Evolutionary conservation across 2,888 invertebrate genomes (phyloP), one percentile per base, ranked within the genome.

Genomic region (Lordiphosa andalusiaca): DNA sequence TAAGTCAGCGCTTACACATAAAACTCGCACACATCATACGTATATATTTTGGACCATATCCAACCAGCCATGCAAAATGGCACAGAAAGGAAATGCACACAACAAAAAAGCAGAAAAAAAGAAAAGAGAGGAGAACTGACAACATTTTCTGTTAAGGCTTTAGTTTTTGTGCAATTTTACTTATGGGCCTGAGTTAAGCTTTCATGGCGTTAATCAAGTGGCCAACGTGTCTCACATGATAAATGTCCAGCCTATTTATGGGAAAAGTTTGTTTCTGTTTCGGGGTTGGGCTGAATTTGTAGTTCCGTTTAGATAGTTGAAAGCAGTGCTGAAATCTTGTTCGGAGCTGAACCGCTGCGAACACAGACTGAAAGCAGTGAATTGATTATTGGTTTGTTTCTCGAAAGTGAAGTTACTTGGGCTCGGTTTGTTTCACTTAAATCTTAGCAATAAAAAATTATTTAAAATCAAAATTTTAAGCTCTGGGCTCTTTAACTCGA

Each of bases 161-260:
- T 54, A 58, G 54, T 52, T 61, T 51, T 46, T 64, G 40, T 39
- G 51, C 64, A 62, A 51, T 59, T 71, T 67, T 57, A 62, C 81
- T 76, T 80, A 51, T 57, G 55, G 65, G 47, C 39, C 44, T 41
- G 49, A 30, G 48, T 30, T 57, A 46, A 42, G 67, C 53, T 55
- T 62, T 59, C 40, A 63, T 81, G 78, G 84, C 84, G 78, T 77
- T 77, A 76, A 77, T 77, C 82, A 76, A 76, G 73, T 57, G 75
- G 64, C 63, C 73, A 64, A 62, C 69, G 66, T 76, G 76, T 75
- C 62, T 65, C 60, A 42, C 67, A 67, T 81, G 65, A 80, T 67
- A 75, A 76, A 84, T 72, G 76, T 59, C 46, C 23, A 16, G 44
- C 30, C 9, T 7, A 30, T 9, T 30, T 30, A 30, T 30, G 30